phyloP scores from a whole-genome alignment of 2,797 vertebrate genomes.

The Chloroceryle inda region DNA sequence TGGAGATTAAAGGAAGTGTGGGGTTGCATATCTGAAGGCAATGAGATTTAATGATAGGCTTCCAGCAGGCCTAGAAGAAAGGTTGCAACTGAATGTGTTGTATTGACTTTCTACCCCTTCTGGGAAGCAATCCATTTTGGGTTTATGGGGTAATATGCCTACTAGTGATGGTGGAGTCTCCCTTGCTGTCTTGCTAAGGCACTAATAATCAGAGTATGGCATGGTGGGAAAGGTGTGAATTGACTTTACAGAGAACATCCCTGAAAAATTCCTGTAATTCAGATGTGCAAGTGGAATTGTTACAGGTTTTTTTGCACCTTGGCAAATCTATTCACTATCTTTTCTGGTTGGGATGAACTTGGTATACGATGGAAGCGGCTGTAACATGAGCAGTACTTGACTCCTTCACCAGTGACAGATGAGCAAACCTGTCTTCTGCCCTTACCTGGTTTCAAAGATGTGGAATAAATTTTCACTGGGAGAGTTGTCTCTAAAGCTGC shows the following conservation, averaged over 20 bases:
- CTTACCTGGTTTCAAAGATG: neutral
- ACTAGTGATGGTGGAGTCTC: neutral
- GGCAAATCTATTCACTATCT: neutral
- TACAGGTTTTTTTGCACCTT: neutral
- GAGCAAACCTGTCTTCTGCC: neutral
- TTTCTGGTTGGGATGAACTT: neutral
- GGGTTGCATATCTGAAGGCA: slow-evolving; percentile 12
- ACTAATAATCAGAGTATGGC: neutral
- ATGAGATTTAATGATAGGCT: slow-evolving; percentile 29
- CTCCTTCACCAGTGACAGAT: neutral
- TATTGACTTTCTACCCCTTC: slow-evolving; percentile 27
- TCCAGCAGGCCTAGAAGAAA: neutral
- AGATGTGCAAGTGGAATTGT: neutral
- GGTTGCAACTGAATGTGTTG: neutral
- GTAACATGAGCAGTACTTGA: neutral
- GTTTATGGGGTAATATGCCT: neutral
- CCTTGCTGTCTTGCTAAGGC: neutral
- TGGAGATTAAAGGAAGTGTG: neutral
- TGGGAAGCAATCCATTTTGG: neutral
- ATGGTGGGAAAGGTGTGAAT: neutral
- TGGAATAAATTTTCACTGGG: neutral
- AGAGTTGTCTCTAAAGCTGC: neutral
- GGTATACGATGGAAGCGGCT: neutral
- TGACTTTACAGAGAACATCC: neutral
- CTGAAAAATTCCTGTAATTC: neutral